phyloP scores from a whole-genome alignment of 2,113 vertebrate species.

The Genyomyrus donnyi region DNA sequence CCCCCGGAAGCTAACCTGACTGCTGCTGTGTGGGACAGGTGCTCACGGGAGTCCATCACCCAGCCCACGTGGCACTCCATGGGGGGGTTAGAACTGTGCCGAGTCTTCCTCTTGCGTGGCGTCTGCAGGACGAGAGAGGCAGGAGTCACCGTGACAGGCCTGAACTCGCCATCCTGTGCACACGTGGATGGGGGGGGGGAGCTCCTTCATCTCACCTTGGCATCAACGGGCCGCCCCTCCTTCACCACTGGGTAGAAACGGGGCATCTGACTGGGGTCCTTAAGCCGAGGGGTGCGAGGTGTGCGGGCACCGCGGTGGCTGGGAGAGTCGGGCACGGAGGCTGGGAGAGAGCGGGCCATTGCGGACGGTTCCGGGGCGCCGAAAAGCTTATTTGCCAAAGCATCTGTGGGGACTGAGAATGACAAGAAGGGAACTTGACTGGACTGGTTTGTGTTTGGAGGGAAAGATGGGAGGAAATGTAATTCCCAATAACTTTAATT shows the following conservation, averaged over 20 bases:
- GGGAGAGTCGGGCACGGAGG: constrained; percentile 69
- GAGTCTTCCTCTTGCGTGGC: constrained; percentile 86
- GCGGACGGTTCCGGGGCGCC: constrained; percentile 44
- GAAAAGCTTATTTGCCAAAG: constrained; percentile 38
- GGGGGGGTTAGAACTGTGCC: constrained; percentile 83
- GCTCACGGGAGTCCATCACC: constrained; percentile 94
- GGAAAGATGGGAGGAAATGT: not conserved
- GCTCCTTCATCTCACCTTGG: constrained; percentile 57
- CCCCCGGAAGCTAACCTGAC: constrained; percentile 65
- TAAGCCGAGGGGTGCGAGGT: constrained; percentile 56
- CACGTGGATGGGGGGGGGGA: not conserved
- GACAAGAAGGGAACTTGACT: not conserved
- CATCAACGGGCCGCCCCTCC: constrained; percentile 68
- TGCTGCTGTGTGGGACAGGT: constrained; percentile 72
- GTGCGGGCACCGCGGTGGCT: constrained; percentile 59
- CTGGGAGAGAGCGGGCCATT: constrained; percentile 62
- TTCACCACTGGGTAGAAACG: constrained; percentile 93
- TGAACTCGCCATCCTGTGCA: not conserved
- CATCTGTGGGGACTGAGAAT: constrained; percentile 23
- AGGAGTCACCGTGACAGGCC: not conserved
- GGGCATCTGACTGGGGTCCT: constrained; percentile 79
- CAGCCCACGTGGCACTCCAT: constrained; percentile 86
- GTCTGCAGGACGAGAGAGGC: constrained; percentile 51
- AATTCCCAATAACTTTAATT: not conserved
- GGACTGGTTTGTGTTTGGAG: not conserved